Conservation (phyloP, 2,113 vertebrate species). For the Microtus oregoni region DNA sequence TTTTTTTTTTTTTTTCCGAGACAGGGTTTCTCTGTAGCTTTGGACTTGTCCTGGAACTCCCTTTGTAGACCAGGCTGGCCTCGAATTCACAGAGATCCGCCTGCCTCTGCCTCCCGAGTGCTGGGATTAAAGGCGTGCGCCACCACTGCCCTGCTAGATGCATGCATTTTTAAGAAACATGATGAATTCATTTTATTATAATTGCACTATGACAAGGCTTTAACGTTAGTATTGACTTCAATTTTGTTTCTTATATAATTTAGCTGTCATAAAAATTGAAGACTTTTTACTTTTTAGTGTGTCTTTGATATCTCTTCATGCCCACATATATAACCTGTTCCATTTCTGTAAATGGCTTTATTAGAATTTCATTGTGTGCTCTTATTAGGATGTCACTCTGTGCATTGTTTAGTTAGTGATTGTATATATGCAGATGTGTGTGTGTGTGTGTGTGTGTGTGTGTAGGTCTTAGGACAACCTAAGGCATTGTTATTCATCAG, state of each 20-base stretch:
- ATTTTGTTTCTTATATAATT: slow-evolving; percentile 37
- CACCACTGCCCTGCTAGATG: background rate
- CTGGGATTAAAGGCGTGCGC: no score
- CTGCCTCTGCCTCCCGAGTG: no score
- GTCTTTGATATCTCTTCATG: background rate
- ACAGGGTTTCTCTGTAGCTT: no score
- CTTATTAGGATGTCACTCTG: slow-evolving; percentile 25
- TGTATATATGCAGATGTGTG: background rate
- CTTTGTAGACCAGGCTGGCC: no score
- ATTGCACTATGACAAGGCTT: background rate
- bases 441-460: background rate
- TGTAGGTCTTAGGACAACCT: background rate
- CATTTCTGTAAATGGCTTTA: slow-evolving; percentile 44
- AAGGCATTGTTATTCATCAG: background rate
- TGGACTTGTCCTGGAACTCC: no score
- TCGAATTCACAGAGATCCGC: no score
- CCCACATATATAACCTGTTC: background rate
- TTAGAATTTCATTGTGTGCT: slow-evolving; percentile 26
- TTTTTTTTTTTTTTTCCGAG: background rate
- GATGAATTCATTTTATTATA: background rate
- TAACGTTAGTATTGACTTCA: slow-evolving; percentile 31
- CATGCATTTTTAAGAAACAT: slow-evolving; percentile 29
- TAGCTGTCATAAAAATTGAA: background rate
- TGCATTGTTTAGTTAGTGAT: background rate
- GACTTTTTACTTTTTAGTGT: background rate